Evolutionary conservation across 1,140 invertebrate genomes (phyloP), one percentile per base, ranked within the genome.

Genomic region (Polypedilum vanderplanki): DNA sequence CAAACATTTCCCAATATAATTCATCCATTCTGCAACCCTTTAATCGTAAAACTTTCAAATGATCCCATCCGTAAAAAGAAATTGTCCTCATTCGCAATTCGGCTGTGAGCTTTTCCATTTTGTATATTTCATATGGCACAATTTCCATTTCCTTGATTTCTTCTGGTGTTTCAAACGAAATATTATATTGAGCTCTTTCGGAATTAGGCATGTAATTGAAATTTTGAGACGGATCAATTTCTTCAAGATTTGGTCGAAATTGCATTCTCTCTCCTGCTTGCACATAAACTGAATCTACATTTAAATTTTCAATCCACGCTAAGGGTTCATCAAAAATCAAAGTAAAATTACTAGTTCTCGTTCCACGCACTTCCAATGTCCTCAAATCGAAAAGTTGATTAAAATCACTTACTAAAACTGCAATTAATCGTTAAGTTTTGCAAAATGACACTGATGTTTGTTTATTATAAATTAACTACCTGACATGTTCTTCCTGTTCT

Each of bases 1-100:
- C 86, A 78, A 91, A 90, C 86, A 90, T 88, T 79, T 90, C 87
- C 88, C 89, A 90, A 74, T 87, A 86, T 75, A 90, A 80, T 77
- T 88, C 85, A 76, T 86, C 84, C 20, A 91, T 77, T 22, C 86
- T 82, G 77, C 89, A 90, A 24, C 84, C 82, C 18, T 85, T 84
- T 1, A 89, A 85, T 77, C 88, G 81, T 41, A 90, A 77, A 73
- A 89, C 85, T 40, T 85, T 83, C 15, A 91, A 79, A 75, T 82
- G 81, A 33, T 81, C 80, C 75, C 89, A 84, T 17, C 85, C 86
- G 46, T 85, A 85, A 77, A 91, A 90, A 10, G 22, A 83, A 77
- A 3, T 80, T 79, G 74, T 75, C 75, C 57, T 40, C 40, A 24
- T 76, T 79, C 77, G 15, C 17, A 70, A 18, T 70, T 70, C 65